A percentile compares a stretch with the other conserved stretches of the same genome.
Evolutionary conservation across 1,140 invertebrate genomes (phyloP).

Genomic region (Brachionus rubens): DNA sequence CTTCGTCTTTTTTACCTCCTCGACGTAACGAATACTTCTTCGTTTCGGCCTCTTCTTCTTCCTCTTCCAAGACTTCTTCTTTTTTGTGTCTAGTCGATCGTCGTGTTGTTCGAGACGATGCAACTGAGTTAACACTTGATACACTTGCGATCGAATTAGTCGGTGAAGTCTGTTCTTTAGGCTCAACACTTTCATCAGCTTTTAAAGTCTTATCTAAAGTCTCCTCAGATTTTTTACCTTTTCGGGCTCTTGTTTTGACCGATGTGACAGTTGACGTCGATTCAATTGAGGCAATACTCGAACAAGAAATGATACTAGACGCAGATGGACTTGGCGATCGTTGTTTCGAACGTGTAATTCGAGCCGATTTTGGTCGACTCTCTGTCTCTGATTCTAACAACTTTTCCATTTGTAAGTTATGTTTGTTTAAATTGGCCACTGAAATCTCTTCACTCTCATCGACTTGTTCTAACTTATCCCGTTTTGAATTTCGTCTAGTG

Average conservation of each 20-base stretch:
- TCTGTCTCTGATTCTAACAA: neutral
- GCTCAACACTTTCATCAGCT: neutral
- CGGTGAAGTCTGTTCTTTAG: neutral
- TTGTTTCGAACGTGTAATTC: neutral
- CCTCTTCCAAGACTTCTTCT: neutral
- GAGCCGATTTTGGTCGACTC: neutral
- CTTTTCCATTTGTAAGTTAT: neutral
- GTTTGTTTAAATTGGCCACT: constrained; percentile 7
- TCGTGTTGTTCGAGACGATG: neutral
- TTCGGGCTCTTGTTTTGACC: neutral
- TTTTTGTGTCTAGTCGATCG: neutral
- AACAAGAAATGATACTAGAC: neutral
- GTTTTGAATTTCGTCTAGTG: neutral
- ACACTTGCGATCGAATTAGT: constrained; percentile 2
- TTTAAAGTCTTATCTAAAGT: constrained; percentile 2
- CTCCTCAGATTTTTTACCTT: neutral
- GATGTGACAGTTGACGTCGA: neutral
- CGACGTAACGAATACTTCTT: neutral
- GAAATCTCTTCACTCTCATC: neutral
- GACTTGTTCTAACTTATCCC: constrained; percentile 3
- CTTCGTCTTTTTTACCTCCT: constrained; percentile 8
- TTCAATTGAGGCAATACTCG: neutral
- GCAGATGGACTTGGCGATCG: constrained; percentile 26
- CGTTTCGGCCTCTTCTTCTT: neutral
- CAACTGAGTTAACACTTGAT: neutral